A percentile compares a stretch with the other conserved stretches of the same genome.
phyloP scores from a whole-genome alignment of 2,797 vertebrate species.

The Schizopygopsis malacanthus region DNA sequence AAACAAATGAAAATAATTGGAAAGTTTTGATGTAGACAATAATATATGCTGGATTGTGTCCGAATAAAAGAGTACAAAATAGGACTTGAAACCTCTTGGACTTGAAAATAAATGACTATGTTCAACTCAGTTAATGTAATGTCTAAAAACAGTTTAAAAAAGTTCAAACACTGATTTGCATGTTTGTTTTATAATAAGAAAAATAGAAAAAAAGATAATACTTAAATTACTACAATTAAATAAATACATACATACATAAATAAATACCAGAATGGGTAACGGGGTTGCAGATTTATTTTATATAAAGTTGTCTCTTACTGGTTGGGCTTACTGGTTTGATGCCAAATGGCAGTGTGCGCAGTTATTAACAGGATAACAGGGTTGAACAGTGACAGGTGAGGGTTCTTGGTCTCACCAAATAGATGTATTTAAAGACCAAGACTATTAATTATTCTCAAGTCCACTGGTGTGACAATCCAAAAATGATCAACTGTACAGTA shows the following conservation, averaged over 20 bases:
- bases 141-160: background rate
- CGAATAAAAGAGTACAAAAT: background rate
- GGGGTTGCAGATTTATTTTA: background rate
- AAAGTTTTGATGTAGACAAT: background rate
- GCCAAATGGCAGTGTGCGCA: background rate
- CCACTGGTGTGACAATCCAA: slow-evolving; percentile 20
- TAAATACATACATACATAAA: background rate
- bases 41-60: background rate
- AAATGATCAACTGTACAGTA: slow-evolving; percentile 25
- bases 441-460: background rate
- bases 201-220: background rate
- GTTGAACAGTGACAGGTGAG: background rate
- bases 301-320: background rate
- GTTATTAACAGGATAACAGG: background rate
- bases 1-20: too few species aligned
- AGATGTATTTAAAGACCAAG: background rate
- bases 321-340: too few species aligned
- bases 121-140: background rate
- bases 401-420: background rate
- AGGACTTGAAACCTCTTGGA: too few species aligned
- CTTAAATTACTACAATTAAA: background rate
- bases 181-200: background rate
- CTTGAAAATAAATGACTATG: background rate
- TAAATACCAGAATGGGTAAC: background rate
- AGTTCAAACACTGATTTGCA: background rate